A percentile compares a stretch with the other conserved stretches of the same genome.
Conservation (phyloP, 2,888 invertebrate genomes). For the Ryuthela nishihirai region DNA sequence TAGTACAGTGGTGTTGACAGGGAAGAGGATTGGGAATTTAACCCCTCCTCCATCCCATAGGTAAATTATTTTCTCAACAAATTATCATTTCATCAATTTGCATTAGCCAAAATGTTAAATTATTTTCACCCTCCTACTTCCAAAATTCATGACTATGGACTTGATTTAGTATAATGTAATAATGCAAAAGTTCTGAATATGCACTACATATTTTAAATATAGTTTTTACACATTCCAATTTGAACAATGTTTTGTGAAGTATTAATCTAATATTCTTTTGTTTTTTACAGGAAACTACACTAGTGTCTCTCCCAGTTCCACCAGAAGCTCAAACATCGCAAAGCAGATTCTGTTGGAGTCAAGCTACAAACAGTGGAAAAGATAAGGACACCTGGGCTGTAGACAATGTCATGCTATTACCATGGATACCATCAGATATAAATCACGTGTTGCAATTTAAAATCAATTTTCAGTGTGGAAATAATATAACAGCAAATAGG, state of each 20-base stretch:
- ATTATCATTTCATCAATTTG: too few species aligned
- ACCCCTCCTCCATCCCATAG: too few species aligned
- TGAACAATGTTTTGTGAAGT: not conserved
- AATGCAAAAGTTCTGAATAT: too few species aligned
- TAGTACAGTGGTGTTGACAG: too few species aligned
- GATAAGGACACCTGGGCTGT: conserved; percentile 49
- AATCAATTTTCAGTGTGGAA: conserved; percentile 48
- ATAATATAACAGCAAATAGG: conserved; percentile 30
- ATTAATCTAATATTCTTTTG: not conserved
- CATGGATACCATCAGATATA: conserved; percentile 44
- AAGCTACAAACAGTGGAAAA: conserved; percentile 43
- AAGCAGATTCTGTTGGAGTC: conserved; percentile 49
- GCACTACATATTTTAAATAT: too few species aligned
- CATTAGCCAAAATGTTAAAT: too few species aligned
- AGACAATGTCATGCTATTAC: conserved; percentile 47
- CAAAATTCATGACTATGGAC: too few species aligned
- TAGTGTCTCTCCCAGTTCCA: conserved; percentile 46
- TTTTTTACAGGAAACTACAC: conserved; percentile 43
- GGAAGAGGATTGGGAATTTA: too few species aligned
- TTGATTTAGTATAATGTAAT: too few species aligned
- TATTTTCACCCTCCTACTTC: too few species aligned
- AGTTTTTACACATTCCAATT: not conserved
- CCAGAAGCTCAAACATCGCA: conserved; percentile 40
- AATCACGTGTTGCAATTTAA: conserved; percentile 46
- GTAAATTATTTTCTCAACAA: too few species aligned